Evolutionary conservation across 2,797 vertebrate species (phyloP), one percentile per base, ranked within the genome.

Genomic region (Sphaeramia orbicularis): DNA sequence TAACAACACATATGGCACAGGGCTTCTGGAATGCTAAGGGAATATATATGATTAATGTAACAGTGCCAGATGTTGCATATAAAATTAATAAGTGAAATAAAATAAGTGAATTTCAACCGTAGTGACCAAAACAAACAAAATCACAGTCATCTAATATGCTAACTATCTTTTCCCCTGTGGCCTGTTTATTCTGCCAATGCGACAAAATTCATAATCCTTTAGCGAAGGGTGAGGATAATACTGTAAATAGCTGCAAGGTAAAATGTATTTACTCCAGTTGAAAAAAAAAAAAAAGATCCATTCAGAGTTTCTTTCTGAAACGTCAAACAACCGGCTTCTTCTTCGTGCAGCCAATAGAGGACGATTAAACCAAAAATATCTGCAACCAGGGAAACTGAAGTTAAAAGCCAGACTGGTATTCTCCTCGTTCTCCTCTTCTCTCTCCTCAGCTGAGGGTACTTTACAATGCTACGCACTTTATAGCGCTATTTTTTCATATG

Each of bases 81-180:
- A 42, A 35, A 4, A 45, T 41, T 24, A 48, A 49, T 56, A 58
- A 24, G 16, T 60, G 2, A 4, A 55, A 42, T 48, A 8, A 32
- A 19, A 52, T 52, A 0, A 15, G 21, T 9, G 11, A 11, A 18
- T 16, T 13, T 57, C 19, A 55, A 14, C 4, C 16, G 16, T 36
- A 66, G 48, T 19, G 30, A 52, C 41, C 10, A 1, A 10, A 15
- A 43, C 9, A 24, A 45, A 48, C n/a, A 10, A 27, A 12, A 59
- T 53, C 6, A 12, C 10, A 18, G 16, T 27, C 40, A 49, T 65
- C 6, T 12, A 60, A 57, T 16, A 13, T 38, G 30, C 58, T 58
- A 49, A 32, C 30, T 27, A 47, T 19, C 9, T 47, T 19, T 41
- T 57, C 42, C 32, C 4, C 11, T 8, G 27, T 4, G 47, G 27